phyloP scores from a whole-genome alignment of 2,888 invertebrate genomes.

The Mesoligia furuncula region DNA sequence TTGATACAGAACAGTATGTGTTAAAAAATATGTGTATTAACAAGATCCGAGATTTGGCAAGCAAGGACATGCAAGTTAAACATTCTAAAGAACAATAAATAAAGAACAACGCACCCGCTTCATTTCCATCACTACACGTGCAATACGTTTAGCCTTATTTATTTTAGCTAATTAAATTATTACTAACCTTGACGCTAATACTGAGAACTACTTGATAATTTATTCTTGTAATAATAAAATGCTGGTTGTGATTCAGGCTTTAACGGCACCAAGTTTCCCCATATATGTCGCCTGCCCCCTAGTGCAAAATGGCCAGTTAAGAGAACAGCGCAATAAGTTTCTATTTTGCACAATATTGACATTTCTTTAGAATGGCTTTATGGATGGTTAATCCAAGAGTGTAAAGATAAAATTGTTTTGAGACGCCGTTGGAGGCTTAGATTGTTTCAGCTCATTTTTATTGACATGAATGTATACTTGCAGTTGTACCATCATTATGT shows the following conservation, averaged over 20 bases:
- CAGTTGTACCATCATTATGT: not conserved
- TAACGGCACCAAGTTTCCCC: not conserved
- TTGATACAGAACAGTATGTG: slow-evolving; percentile 1
- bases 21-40: slow-evolving; percentile 20
- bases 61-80: slow-evolving; percentile 57
- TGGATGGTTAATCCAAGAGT: slow-evolving; percentile 18
- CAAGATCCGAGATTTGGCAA: slow-evolving; percentile 57
- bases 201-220: slow-evolving; percentile 16
- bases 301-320: not conserved
- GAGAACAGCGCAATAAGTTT: not conserved
- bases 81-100: slow-evolving; percentile 56
- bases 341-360: slow-evolving; percentile 24
- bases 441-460: slow-evolving; percentile 13
- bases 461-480: slow-evolving; percentile 22
- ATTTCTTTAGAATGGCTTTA: slow-evolving; percentile 22
- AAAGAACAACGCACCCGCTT: slow-evolving; percentile 41
- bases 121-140: slow-evolving; percentile 48
- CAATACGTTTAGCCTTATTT: slow-evolving; percentile 47
- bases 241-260: not conserved
- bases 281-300: not conserved
- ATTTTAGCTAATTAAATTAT: slow-evolving; percentile 55
- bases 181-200: slow-evolving; percentile 38
- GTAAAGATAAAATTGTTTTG: slow-evolving; percentile 38
- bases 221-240: slow-evolving; percentile 32
- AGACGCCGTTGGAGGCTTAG: not conserved